These are phyloP conservation scores for Karalla daura DNA, from an alignment of 2,797 vertebrate species.

Conservation along the genomic window DNA sequence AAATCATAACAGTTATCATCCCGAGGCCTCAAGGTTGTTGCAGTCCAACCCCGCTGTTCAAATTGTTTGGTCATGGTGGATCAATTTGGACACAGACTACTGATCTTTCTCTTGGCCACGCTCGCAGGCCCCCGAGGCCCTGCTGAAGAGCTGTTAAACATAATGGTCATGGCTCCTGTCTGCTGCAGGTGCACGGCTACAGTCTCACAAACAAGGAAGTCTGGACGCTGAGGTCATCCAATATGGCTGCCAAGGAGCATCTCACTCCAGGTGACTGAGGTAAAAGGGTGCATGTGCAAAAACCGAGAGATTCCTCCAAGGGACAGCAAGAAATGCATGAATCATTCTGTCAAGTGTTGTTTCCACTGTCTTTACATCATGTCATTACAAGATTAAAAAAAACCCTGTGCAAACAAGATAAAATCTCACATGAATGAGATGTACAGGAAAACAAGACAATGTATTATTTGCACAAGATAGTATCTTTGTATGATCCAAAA, in stretches of 20 bases:
- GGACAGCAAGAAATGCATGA: too few relatives aligned
- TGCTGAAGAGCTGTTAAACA: slow-evolving; percentile 17
- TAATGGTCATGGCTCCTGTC: slow-evolving; percentile 43
- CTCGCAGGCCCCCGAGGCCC: slow-evolving; percentile 9
- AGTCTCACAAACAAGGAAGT: slow-evolving; percentile 60
- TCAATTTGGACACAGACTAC: slow-evolving; percentile 49
- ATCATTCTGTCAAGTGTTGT: too few relatives aligned
- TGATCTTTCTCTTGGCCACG: slow-evolving; percentile 32
- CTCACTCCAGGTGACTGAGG: neutral
- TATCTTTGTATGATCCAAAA: too few relatives aligned
- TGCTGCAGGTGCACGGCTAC: slow-evolving; percentile 70
- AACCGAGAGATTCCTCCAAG: neutral
- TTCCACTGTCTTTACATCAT: neutral
- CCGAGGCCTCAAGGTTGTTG: slow-evolving; percentile 27
- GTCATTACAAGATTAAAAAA: neutral
- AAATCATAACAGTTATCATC: slow-evolving; percentile 46
- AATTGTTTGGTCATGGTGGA: slow-evolving; percentile 60
- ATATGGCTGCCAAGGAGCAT: slow-evolving; percentile 65
- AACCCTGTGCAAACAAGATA: neutral
- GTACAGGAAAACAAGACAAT: neutral
- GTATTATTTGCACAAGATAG: neutral
- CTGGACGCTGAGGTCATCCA: slow-evolving; percentile 73
- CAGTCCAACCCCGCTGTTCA: slow-evolving; percentile 43
- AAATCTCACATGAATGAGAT: neutral
- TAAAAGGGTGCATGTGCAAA: neutral